Evolutionary conservation across 2,113 vertebrate genomes (phyloP), one percentile per base, ranked within the genome.

Genomic region (Sinocyclocheilus anshuiensis): DNA sequence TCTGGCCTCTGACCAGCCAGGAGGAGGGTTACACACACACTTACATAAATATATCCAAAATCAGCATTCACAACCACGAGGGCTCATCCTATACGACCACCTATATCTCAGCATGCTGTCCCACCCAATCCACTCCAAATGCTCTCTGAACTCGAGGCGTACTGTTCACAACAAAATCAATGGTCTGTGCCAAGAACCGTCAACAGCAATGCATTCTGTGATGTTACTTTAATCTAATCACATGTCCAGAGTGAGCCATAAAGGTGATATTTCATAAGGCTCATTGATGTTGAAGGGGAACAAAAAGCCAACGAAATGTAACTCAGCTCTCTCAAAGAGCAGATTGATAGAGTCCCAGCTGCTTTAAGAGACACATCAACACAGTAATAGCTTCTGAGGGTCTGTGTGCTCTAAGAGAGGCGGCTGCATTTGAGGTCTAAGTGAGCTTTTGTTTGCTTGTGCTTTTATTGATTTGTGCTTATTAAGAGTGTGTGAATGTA

Each of bases 391-490:
- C 29, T 45, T 87, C 29, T 89, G 74, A 77, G 12, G 24, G 48
- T 85, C 87, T 85, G 78, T 89, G 86, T 89, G 61, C 79, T 69
- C 65, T 81, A 72, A 81, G 76, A 3, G 88, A 88, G 88, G 85
- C 83, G 42, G 74, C 33, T 29, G 39, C 77, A 84, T 85, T 85
- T 79, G 74, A 71, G 65, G 77, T 86, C 84, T 90, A 50, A 29
- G 74, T 80, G 71, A 87, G 88, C 87, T 72, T 81, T 88, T 87
- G 87, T 86, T 88, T 90, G 87, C 80, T 89, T 89, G 90, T 57
- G 80, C 84, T 84, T 90, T 87, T 69, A 76, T 85, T 69, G 77
- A 89, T 90, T 89, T 86, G 76, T 84, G 85, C 90, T 89, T 63
- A 90, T 90, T 86, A 84, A 36, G 67, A 29, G 16, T 61, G 72